Evolutionary conservation across 1,140 invertebrate genomes (phyloP).

Genomic region (Rhagoletis zephyria): DNA sequence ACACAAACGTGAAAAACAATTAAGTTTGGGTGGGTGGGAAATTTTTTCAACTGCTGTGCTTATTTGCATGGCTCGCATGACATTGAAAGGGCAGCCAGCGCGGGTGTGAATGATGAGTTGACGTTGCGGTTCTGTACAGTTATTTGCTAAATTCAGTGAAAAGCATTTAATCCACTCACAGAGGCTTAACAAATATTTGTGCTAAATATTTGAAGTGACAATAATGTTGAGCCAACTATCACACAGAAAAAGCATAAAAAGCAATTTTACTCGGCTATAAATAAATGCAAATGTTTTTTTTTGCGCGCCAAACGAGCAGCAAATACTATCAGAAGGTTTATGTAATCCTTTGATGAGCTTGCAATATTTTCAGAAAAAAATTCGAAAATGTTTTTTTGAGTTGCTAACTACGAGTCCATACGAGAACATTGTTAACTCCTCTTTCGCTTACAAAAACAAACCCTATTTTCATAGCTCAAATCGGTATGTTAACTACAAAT

Average conservation of each 20-base stretch:
- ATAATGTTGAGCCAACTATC: neutral
- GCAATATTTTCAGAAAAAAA: no score
- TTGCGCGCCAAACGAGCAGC: neutral
- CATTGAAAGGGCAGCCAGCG: no score
- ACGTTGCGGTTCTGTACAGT: neutral
- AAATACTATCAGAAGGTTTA: neutral
- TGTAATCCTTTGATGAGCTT: slow-evolving; percentile 2
- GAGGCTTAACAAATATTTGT: slow-evolving; percentile 39
- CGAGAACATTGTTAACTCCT: neutral
- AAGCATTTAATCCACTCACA: slow-evolving; percentile 39
- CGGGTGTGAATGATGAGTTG: neutral
- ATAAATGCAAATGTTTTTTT: neutral
- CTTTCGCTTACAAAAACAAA: neutral
- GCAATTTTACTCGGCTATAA: neutral
- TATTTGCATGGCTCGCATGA: neutral
- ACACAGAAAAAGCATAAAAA: neutral
- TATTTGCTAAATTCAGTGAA: slow-evolving; percentile 30
- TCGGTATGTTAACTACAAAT: slow-evolving; percentile 23
- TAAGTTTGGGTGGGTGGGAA: neutral
- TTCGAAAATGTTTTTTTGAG: no score
- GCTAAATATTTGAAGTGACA: slow-evolving; percentile 41
- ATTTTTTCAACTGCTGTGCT: neutral
- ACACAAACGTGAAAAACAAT: slow-evolving; percentile 6
- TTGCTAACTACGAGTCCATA: no score
- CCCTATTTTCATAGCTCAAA: neutral